These are phyloP conservation scores for Protophormia terraenovae DNA, from an alignment of 2,888 invertebrate species.

Conservation along the genomic window DNA sequence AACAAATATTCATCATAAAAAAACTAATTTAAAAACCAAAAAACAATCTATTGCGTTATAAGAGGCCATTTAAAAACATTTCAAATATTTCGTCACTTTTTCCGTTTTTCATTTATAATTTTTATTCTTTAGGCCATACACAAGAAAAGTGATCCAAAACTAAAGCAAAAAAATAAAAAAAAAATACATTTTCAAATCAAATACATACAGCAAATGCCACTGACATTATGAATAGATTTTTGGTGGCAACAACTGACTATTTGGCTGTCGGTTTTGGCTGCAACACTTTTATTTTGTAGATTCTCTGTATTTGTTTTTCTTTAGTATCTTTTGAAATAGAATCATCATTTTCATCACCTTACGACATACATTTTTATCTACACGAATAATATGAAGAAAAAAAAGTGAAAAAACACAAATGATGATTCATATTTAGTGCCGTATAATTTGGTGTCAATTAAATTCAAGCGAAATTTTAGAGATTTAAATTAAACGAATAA, in stretches of 20 bases:
- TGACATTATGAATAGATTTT: constrained; percentile 50
- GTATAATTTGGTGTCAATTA: constrained; percentile 26
- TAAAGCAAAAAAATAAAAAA: not conserved
- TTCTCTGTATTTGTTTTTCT: not conserved
- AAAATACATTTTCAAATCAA: not conserved
- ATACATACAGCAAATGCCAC: constrained; percentile 48
- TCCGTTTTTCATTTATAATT: not conserved
- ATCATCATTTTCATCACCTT: constrained; percentile 62
- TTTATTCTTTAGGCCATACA: too few relatives aligned
- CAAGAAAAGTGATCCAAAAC: not conserved
- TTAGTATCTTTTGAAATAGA: constrained; percentile 55
- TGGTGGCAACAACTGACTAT: constrained; percentile 19
- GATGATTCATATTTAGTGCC: constrained; percentile 32
- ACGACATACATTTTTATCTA: constrained; percentile 54
- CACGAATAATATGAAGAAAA: constrained; percentile 27
- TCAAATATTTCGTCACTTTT: constrained; percentile 41
- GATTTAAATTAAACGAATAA: too few relatives aligned
- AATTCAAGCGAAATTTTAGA: constrained; percentile 4
- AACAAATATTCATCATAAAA: not conserved
- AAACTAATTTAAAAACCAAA: not conserved
- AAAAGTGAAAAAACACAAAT: constrained; percentile 14
- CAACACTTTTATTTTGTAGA: constrained; percentile 3
- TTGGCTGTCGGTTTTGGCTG: constrained; percentile 33
- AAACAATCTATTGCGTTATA: constrained; percentile 21
- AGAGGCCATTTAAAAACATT: constrained; percentile 6